Base-by-base conservation (phyloP, 2,113 vertebrate genomes). In the Syngnathoides biaculeatus region DNA sequence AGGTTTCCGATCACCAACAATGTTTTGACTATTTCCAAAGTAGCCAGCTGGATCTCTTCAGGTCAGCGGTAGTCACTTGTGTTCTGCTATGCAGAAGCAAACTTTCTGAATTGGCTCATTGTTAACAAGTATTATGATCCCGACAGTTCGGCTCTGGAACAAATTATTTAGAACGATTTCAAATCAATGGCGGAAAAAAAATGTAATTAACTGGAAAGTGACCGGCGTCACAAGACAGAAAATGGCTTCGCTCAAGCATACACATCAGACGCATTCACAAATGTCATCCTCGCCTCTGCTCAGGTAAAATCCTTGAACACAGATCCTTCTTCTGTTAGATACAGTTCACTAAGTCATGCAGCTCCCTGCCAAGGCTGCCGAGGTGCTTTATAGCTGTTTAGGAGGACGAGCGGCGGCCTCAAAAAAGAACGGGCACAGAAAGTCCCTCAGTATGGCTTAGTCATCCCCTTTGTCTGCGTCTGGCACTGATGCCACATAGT, bases 381-480 rank as follows among this genome's bases (percentile, higher is more conserved):
- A 84, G 35, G 24, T 79, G 81, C 79, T 79, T 80, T 80, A 84
- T 77, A 83, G 78, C 75, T 79, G 79, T 76, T 81, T 68, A 50
- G 61, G 76, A 82, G 75, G 80, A 81, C 67, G 3, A 35, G 30
- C 30, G 70, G 86, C 75, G 74, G 79, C 70, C 66, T 81, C 65
- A 56, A 74, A 74, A 83, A 87, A 80, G 84, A 87, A 85, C 78
- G 81, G 86, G 87, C 79, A 84, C 66, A 83, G 68, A 85, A 84
- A 77, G 77, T 85, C 83, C 82, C 67, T 45, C 75, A 80, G 71
- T 77, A 67, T 30, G 63, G 79, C 89, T 85, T 85, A 88, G 84
- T 88, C 88, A 89, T 88, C 81, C 83, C 84, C 83, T 86, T 79
- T 87, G 84, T 83, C 84, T 81, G 84, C 62, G 57, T 63, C 40